Evolutionary conservation across 1,140 invertebrate genomes (phyloP).

Genomic region (Caenorhabditis remanei): DNA sequence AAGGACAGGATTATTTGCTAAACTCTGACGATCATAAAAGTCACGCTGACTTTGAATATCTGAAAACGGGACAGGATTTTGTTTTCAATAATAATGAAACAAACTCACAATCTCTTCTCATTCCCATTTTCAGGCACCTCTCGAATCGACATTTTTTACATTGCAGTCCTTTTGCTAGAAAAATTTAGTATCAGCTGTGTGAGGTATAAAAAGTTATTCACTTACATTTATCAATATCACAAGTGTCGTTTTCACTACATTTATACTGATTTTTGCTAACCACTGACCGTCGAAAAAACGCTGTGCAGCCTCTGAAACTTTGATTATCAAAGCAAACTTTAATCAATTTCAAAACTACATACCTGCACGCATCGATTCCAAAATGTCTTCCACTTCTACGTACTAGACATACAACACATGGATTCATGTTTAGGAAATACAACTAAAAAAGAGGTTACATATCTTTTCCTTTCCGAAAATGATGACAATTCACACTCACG

Average conservation of each 20-base stretch:
- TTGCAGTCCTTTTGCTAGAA: background rate
- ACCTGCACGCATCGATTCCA: conserved; percentile 34
- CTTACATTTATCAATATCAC: conserved; percentile 27
- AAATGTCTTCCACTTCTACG: conserved; percentile 9
- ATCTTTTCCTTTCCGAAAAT: too few species aligned
- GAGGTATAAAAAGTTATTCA: background rate
- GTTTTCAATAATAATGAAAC: background rate
- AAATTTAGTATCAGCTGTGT: background rate
- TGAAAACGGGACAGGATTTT: background rate
- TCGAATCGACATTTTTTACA: conserved; percentile 26
- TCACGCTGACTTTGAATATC: background rate
- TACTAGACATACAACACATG: background rate
- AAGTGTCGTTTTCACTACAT: background rate
- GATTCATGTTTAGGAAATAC: too few species aligned
- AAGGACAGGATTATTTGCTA: background rate
- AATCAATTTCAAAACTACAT: too few species aligned
- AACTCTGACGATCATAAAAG: background rate
- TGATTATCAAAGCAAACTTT: too few species aligned
- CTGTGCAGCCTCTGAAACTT: background rate
- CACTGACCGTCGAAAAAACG: conserved; percentile 5
- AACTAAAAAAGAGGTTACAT: too few species aligned
- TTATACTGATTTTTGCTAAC: background rate
- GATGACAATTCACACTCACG: too few species aligned
- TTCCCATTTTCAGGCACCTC: conserved; percentile 11
- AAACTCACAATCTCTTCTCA: conserved; percentile 10